Conservation (phyloP, 2,797 vertebrate genomes). For the Dallia pectoralis region DNA sequence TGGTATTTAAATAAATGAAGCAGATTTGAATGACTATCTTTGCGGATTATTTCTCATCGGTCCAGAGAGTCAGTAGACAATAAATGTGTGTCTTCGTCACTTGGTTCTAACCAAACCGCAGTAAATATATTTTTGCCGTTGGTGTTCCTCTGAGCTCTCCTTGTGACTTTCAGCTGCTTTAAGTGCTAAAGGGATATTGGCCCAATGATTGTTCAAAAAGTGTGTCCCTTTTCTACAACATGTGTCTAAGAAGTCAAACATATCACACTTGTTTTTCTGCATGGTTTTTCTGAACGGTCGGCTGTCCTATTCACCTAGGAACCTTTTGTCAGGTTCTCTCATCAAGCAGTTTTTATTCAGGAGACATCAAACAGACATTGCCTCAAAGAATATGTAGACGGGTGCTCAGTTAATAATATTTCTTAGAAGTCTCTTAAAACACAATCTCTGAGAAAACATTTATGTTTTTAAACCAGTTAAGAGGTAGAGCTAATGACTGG, state of each 20-base stretch:
- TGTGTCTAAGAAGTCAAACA: not conserved
- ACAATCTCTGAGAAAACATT: not conserved
- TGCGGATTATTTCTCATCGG: not conserved
- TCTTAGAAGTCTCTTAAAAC: not conserved
- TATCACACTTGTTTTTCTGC: not conserved
- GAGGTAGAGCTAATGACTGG: not conserved
- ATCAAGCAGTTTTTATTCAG: not conserved
- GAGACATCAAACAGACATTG: not conserved
- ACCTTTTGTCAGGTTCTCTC: not conserved
- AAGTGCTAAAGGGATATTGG: not conserved
- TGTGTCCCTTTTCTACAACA: not conserved
- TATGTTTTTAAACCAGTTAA: not conserved
- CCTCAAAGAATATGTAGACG: not conserved
- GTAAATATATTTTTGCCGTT: not conserved
- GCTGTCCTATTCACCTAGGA: conserved; percentile 1
- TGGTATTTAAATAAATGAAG: not conserved
- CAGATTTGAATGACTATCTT: not conserved
- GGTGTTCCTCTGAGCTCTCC: not conserved
- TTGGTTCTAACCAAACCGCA: not conserved
- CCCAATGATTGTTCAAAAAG: conserved; percentile 3
- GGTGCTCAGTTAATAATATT: not conserved
- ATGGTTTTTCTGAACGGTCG: not conserved
- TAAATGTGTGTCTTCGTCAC: conserved; percentile 1
- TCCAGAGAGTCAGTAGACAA: not conserved
- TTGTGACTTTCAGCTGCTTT: conserved; percentile 40